Evolutionary conservation across 2,113 vertebrate species (phyloP).

Genomic region (Podarcis cretensis): DNA sequence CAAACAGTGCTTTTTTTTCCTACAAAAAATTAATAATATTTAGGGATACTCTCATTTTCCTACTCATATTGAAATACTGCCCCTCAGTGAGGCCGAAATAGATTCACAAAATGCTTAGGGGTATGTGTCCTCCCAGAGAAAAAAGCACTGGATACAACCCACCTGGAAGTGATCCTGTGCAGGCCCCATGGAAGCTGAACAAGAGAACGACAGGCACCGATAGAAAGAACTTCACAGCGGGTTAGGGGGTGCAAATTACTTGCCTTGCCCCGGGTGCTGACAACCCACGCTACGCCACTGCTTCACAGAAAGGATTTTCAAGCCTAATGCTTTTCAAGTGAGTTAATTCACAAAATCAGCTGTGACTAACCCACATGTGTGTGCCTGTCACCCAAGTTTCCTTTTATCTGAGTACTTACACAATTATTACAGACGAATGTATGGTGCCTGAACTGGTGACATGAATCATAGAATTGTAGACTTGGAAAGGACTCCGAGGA

Average conservation of each 20-base stretch:
- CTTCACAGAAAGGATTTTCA: background rate
- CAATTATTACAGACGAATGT: background rate
- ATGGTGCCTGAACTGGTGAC: background rate
- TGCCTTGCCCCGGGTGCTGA: no score
- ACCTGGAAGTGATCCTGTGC: background rate
- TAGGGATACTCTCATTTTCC: no score
- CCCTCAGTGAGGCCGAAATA: no score
- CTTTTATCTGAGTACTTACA: background rate
- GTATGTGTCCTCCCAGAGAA: no score
- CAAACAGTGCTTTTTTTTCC: no score
- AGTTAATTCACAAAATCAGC: background rate
- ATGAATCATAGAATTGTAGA: background rate
- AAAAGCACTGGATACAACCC: background rate
- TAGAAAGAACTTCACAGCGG: background rate
- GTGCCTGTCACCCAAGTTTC: background rate
- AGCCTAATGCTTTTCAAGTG: background rate
- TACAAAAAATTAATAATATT: no score
- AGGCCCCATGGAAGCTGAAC: background rate
- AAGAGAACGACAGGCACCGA: background rate
- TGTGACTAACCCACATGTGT: background rate
- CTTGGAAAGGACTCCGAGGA: no score
- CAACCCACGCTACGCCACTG: no score
- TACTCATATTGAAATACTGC: no score
- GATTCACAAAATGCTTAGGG: no score
- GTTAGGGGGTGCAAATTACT: no score